Conservation (phyloP, 1,140 invertebrate species). For the Aradophagus sp. region DNA sequence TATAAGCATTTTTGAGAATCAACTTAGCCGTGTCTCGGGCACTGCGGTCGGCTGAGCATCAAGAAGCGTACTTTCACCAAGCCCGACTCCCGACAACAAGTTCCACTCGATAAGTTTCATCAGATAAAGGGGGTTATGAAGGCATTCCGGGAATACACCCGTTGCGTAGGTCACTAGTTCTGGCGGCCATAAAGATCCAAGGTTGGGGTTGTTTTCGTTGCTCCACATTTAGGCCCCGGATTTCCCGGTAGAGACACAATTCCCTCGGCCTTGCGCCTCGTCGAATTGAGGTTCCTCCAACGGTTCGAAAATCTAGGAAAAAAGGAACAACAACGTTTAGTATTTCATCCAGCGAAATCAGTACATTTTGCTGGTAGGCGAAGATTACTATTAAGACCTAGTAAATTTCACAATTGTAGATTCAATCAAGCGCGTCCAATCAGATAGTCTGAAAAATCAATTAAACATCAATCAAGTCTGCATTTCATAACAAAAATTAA, state of each 20-base stretch:
- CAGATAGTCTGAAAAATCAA: too few species aligned
- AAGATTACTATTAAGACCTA: too few species aligned
- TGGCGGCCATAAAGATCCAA: conserved; percentile 19
- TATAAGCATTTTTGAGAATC: conserved; percentile 38
- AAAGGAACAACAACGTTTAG: too few species aligned
- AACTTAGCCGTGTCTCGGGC: neutral
- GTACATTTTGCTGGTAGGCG: too few species aligned
- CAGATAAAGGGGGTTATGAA: conserved; percentile 65
- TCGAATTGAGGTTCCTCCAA: too few species aligned
- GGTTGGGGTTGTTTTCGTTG: conserved; percentile 27
- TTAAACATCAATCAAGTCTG: too few species aligned
- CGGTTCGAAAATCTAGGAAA: too few species aligned
- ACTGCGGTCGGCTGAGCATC: conserved; percentile 7
- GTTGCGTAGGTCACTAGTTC: conserved; percentile 64
- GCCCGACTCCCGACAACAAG: conserved; percentile 64
- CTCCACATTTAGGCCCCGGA: conserved; percentile 5
- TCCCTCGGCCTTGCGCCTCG: too few species aligned
- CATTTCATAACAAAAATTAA: too few species aligned
- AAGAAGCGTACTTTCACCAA: conserved; percentile 67
- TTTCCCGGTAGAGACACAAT: conserved; percentile 13
- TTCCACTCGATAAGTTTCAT: conserved; percentile 63
- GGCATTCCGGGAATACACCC: conserved; percentile 59
- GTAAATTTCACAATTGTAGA: too few species aligned
- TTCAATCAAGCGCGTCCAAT: too few species aligned
- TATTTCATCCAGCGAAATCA: too few species aligned